phyloP scores from a whole-genome alignment of 2,797 vertebrate species.

The Intellagama lesueurii region DNA sequence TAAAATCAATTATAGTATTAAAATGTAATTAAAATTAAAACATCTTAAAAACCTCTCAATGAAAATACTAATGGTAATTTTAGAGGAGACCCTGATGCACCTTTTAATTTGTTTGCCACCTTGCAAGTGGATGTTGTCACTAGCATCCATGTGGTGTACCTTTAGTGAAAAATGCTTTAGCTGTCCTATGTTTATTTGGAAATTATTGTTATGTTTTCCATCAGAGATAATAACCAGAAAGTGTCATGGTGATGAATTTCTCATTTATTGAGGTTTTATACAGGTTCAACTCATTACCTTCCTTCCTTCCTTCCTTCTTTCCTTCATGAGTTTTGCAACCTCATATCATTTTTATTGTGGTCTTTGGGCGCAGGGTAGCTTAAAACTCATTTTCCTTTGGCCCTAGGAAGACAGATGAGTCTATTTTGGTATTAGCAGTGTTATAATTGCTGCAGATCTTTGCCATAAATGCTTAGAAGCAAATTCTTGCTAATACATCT shows the following conservation, averaged over 20 bases:
- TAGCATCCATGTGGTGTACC: constrained; percentile 4
- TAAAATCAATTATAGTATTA: too few relatives aligned
- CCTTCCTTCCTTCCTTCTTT: constrained; percentile 25
- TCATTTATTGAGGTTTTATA: constrained; percentile 35
- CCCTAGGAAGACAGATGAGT: not conserved
- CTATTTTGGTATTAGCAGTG: not conserved
- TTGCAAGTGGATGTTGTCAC: not conserved
- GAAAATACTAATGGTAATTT: too few relatives aligned
- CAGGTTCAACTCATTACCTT: constrained; percentile 12
- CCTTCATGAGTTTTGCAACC: constrained; percentile 14
- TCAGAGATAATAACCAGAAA: constrained; percentile 39
- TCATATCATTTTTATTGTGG: constrained; percentile 22
- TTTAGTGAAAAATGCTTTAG: constrained; percentile 5
- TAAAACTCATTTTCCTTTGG: constrained; percentile 1
- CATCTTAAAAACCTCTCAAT: too few relatives aligned
- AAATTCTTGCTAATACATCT: not conserved
- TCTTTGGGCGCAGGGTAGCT: not conserved
- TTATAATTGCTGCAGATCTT: constrained; percentile 19
- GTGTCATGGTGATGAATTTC: constrained; percentile 42
- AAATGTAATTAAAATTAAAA: too few relatives aligned
- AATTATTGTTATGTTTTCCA: constrained; percentile 41
- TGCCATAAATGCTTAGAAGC: not conserved
- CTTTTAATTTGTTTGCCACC: constrained; percentile 25
- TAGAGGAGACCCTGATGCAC: not conserved
- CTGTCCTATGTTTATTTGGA: constrained; percentile 32